Conservation (phyloP, 2,888 invertebrate species). For the Geotrupes spiniger region DNA sequence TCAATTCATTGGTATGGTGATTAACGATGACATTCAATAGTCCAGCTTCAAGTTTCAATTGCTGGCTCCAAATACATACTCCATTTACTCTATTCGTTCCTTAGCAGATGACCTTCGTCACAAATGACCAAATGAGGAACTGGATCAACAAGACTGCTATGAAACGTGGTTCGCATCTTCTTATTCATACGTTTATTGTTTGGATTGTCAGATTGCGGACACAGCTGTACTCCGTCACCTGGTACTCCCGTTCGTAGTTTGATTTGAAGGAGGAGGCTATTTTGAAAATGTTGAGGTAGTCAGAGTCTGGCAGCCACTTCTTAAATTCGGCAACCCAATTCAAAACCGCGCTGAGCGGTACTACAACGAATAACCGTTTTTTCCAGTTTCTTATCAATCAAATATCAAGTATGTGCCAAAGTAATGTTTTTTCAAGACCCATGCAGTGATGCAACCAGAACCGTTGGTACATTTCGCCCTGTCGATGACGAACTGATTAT, state of each 20-base stretch:
- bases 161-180: constrained; percentile 69
- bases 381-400: constrained; percentile 62
- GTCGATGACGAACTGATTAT: no score
- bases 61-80: no score
- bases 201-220: constrained; percentile 75
- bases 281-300: constrained; percentile 74
- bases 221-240: constrained; percentile 70
- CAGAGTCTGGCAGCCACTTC: constrained; percentile 77
- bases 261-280: constrained; percentile 64
- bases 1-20: no score
- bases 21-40: no score
- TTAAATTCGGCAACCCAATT: constrained; percentile 95
- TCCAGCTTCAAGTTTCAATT: no score
- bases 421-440: constrained; percentile 93
- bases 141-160: constrained; percentile 78
- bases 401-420: constrained; percentile 80
- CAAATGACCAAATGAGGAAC: constrained; percentile 94
- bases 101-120: constrained; percentile 96
- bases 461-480: constrained; percentile 67
- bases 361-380: constrained; percentile 84
- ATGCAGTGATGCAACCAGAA: constrained; percentile 97
- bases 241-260: constrained; percentile 73
- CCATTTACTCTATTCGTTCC: constrained; percentile 93
- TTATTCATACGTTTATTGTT: constrained; percentile 67
- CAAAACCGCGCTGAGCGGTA: constrained; percentile 90